Conservation (phyloP, 2,797 vertebrate species). For the Nothura maculosa region DNA sequence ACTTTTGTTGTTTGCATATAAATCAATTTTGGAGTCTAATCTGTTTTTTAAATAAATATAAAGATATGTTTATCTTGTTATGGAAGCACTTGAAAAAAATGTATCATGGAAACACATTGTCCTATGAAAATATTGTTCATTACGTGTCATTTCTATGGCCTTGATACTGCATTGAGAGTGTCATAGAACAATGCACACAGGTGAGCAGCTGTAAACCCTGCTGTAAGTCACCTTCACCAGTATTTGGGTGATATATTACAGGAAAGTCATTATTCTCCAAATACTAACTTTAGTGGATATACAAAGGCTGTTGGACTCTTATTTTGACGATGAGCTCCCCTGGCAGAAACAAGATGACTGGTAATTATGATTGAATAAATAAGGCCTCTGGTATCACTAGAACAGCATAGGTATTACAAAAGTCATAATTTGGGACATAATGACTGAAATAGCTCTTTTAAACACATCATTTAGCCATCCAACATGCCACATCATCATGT, state of each 20-base stretch:
- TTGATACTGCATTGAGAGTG: not conserved
- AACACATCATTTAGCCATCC: not conserved
- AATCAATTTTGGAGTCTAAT: not conserved
- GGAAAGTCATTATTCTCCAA: fast-evolving
- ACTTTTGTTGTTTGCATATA: not conserved
- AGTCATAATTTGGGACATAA: not conserved
- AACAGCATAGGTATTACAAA: not conserved
- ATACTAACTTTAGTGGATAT: not conserved
- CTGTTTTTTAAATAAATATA: not conserved
- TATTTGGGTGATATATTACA: not conserved
- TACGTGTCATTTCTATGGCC: not conserved
- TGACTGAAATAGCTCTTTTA: not conserved
- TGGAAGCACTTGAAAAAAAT: not conserved
- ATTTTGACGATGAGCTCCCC: not conserved
- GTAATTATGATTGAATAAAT: not conserved
- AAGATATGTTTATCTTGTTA: not conserved
- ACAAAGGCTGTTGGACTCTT: not conserved
- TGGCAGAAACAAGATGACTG: not conserved
- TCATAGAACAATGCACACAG: not conserved
- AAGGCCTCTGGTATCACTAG: not conserved
- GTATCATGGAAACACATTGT: not conserved
- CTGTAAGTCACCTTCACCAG: not conserved
- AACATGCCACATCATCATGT: not conserved
- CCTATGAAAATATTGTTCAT: not conserved
- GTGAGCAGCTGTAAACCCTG: not conserved